Percentiles rank a stretch among this genome's conserved stretches.
phyloP scores from a whole-genome alignment of 1,140 invertebrate genomes.

The Monochamus saltuarius region DNA sequence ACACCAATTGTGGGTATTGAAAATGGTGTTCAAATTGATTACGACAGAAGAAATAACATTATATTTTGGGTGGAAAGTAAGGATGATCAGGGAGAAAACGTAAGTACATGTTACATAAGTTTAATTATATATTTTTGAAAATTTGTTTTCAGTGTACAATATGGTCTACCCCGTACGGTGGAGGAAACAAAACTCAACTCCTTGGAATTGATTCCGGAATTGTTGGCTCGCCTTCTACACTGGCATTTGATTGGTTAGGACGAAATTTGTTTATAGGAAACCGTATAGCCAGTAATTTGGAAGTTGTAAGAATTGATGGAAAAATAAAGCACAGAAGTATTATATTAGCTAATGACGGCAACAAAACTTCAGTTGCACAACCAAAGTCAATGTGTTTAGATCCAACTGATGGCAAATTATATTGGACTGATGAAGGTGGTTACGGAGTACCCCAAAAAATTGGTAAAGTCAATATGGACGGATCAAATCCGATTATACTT shows the following conservation, averaged over 20 bases:
- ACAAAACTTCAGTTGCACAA: slow-evolving; percentile 78
- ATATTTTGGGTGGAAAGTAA: slow-evolving; percentile 85
- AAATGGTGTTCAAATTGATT: slow-evolving; percentile 87
- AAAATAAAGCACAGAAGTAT: slow-evolving; percentile 82
- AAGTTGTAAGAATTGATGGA: slow-evolving; percentile 85
- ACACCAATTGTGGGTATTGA: slow-evolving; percentile 90
- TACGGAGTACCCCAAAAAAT: slow-evolving; percentile 89
- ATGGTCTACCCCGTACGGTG: slow-evolving; percentile 79
- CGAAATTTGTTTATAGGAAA: slow-evolving; percentile 95
- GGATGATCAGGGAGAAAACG: slow-evolving; percentile 71
- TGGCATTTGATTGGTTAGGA: slow-evolving; percentile 96
- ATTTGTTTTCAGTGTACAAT: slow-evolving; percentile 74
- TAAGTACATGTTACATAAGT: slow-evolving; percentile 37
- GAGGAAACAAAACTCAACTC: slow-evolving; percentile 85
- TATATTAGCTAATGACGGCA: slow-evolving; percentile 89
- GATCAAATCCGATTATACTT: slow-evolving; percentile 72
- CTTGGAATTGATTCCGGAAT: slow-evolving; percentile 77
- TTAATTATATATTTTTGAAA: slow-evolving; percentile 11
- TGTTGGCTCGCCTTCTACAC: slow-evolving; percentile 85
- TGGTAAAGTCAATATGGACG: slow-evolving; percentile 92
- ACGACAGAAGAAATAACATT: slow-evolving; percentile 78
- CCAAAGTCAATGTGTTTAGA: slow-evolving; percentile 88
- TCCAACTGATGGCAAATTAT: slow-evolving; percentile 85
- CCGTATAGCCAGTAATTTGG: slow-evolving; percentile 86
- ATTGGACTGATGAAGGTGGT: slow-evolving; percentile 95